phyloP scores from a whole-genome alignment of 1,140 invertebrate species.

The Drosophila willistoni region DNA sequence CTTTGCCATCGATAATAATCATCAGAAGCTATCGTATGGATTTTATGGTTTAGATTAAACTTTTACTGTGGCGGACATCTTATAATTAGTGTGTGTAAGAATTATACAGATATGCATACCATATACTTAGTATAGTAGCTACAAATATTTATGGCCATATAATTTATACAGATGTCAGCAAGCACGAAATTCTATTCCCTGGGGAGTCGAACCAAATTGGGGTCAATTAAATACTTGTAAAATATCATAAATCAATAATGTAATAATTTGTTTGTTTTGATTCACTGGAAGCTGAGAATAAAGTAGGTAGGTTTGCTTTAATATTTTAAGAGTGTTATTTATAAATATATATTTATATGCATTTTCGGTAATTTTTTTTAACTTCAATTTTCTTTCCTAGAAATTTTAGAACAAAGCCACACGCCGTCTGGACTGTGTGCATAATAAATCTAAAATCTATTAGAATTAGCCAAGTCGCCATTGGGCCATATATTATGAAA shows the following conservation, averaged over 20 bases:
- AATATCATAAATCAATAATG: background rate
- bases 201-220: background rate
- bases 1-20: slow-evolving; percentile 38
- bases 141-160: background rate
- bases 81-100: slow-evolving; percentile 11
- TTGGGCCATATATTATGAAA: slow-evolving; percentile 4
- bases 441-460: slow-evolving; percentile 3
- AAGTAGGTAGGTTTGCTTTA: background rate
- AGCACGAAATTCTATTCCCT: background rate
- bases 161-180: background rate
- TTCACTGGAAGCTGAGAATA: background rate
- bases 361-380: background rate
- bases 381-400: background rate
- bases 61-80: slow-evolving; percentile 1
- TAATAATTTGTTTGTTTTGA: background rate
- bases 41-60: slow-evolving; percentile 14
- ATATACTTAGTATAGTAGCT: background rate
- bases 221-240: background rate
- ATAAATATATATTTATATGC: background rate
- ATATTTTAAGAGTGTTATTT: no score
- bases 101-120: slow-evolving; percentile 6
- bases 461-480: slow-evolving; percentile 9
- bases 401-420: slow-evolving; percentile 2
- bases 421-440: background rate
- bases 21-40: slow-evolving; percentile 13